A percentile compares a stretch with the other conserved stretches of the same genome.
These are phyloP conservation scores for Amphipoea lucens DNA, from an alignment of 2,888 invertebrate species.

Conservation along the genomic window DNA sequence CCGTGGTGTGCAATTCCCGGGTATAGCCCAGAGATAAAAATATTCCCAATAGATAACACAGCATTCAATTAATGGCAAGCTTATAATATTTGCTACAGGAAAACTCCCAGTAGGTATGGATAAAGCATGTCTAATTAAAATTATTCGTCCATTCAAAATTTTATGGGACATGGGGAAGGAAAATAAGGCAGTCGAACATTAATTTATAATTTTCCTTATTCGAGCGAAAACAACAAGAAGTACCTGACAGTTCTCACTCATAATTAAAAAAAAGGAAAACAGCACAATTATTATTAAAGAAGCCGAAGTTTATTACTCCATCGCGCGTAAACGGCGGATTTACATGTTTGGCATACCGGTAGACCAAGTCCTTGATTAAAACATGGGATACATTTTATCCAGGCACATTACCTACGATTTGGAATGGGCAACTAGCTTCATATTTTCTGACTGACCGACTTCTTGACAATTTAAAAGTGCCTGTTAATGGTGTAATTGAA, in stretches of 20 bases:
- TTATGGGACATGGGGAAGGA: conserved; percentile 18
- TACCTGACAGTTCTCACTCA: not conserved
- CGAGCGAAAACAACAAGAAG: conserved; percentile 7
- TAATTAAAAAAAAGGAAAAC: not conserved
- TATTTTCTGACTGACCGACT: no score
- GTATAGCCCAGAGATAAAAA: not conserved
- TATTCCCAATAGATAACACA: not conserved
- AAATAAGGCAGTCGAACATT: not conserved
- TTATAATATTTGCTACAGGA: conserved; percentile 23
- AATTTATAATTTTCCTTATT: conserved; percentile 15
- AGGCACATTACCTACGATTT: not conserved
- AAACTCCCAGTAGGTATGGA: conserved; percentile 9
- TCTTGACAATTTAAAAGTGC: no score
- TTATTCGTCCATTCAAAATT: conserved; percentile 25
- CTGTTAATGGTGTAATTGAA: no score
- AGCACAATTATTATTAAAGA: not conserved
- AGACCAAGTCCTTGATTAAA: not conserved
- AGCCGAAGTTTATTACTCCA: not conserved
- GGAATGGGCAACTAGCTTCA: no score
- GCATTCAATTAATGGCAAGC: conserved; percentile 1
- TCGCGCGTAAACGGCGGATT: not conserved
- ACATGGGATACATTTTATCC: not conserved
- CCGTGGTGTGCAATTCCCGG: not conserved
- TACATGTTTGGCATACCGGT: not conserved
- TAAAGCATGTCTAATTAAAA: conserved; percentile 20